phyloP scores from a whole-genome alignment of 2,888 invertebrate species.

The Drosophila pseudotalamancana region DNA sequence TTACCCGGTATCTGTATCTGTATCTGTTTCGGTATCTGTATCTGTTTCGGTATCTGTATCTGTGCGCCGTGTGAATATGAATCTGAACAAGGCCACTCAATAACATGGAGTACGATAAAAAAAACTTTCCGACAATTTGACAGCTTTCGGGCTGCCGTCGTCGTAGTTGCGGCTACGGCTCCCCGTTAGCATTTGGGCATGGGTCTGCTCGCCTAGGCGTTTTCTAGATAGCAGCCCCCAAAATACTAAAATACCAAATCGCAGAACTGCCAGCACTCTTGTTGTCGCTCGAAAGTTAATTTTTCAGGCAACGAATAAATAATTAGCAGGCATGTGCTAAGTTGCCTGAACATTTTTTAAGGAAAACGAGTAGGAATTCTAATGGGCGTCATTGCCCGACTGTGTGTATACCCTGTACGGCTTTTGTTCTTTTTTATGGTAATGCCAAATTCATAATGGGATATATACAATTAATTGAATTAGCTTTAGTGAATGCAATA shows the following conservation, averaged over 20 bases:
- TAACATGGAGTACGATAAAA: slow-evolving; percentile 68
- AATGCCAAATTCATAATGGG: too few relatives aligned
- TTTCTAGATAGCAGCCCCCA: slow-evolving; percentile 39
- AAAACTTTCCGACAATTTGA: slow-evolving; percentile 73
- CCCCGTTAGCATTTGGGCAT: slow-evolving; percentile 34
- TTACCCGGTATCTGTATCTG: slow-evolving; percentile 17
- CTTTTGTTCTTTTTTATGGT: too few relatives aligned
- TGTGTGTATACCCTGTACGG: slow-evolving; percentile 18
- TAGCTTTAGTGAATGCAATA: too few relatives aligned
- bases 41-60: slow-evolving; percentile 8
- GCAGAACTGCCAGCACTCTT: slow-evolving; percentile 51
- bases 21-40: slow-evolving; percentile 4
- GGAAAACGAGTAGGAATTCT: slow-evolving; percentile 29
- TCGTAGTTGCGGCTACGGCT: slow-evolving; percentile 29
- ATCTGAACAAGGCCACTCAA: slow-evolving; percentile 79
- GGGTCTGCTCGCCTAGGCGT: slow-evolving; percentile 23
- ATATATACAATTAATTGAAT: neutral
- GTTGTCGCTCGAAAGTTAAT: slow-evolving; percentile 74
- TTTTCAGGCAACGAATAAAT: slow-evolving; percentile 80
- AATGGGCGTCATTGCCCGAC: slow-evolving; percentile 3
- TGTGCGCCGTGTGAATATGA: slow-evolving; percentile 43
- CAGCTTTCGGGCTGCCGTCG: slow-evolving; percentile 62
- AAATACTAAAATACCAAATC: slow-evolving; percentile 2
- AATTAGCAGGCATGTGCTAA: slow-evolving; percentile 76
- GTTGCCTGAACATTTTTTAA: slow-evolving; percentile 63